Conservation (phyloP, 1,140 invertebrate species). For the Aphaenogaster ashmeadi region DNA sequence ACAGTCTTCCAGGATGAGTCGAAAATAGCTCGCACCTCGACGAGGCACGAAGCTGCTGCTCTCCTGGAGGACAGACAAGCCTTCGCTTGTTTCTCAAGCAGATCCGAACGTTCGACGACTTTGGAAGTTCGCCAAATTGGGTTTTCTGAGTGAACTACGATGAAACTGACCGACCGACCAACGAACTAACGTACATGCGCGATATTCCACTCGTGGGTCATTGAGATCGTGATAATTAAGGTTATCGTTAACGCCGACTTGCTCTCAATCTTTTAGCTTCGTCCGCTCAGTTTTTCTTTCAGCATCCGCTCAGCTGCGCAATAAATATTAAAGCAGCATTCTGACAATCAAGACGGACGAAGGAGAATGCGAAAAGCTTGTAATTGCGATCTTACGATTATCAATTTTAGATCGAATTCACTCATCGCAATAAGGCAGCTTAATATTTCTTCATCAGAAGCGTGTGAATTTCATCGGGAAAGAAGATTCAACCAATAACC, state of each 20-base stretch:
- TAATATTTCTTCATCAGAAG: not conserved
- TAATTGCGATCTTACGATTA: not conserved
- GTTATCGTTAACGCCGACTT: constrained; percentile 67
- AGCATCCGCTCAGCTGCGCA: not conserved
- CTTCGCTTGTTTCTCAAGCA: constrained; percentile 27
- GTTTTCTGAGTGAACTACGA: constrained; percentile 45
- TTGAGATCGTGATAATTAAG: constrained; percentile 74
- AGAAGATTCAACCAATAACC: not conserved
- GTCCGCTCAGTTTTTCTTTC: not conserved
- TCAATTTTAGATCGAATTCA: constrained; percentile 23
- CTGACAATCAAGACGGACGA: not conserved
- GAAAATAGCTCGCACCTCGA: constrained; percentile 62
- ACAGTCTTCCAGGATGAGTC: constrained; percentile 22
- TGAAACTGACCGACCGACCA: not conserved
- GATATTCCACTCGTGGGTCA: constrained; percentile 53
- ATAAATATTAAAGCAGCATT: constrained; percentile 4
- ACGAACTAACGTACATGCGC: not conserved
- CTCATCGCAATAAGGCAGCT: not conserved
- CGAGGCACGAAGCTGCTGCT: constrained; percentile 1
- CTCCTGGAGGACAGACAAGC: not conserved
- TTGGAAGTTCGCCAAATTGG: constrained; percentile 71
- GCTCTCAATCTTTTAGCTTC: constrained; percentile 21
- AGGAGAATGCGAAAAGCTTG: not conserved
- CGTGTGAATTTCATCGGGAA: not conserved
- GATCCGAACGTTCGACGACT: constrained; percentile 36